Percentiles rank a stretch among this genome's conserved stretches.
These are phyloP conservation scores for Fregata magnificens DNA, from an alignment of 2,113 vertebrate genomes.

Conservation along the genomic window DNA sequence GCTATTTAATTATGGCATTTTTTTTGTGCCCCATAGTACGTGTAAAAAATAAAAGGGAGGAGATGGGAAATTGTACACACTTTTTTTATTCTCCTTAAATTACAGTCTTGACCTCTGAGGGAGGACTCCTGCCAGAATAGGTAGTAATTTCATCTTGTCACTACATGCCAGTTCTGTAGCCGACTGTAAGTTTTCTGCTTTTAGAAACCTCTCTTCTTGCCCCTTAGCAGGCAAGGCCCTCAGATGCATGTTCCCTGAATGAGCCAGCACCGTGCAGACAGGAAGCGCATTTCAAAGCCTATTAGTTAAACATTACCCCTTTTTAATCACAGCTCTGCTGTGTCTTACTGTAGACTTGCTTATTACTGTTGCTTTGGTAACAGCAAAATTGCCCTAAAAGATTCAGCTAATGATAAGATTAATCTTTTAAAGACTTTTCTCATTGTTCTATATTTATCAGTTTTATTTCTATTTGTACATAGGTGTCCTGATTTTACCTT, in stretches of 20 bases:
- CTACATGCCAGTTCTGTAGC: not conserved
- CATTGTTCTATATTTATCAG: not conserved
- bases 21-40: not conserved
- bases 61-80: not conserved
- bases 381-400: not conserved
- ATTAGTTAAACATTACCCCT: not conserved
- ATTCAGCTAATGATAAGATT: not conserved
- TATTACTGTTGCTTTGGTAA: not conserved
- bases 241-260: not conserved
- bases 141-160: not conserved
- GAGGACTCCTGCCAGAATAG: not conserved
- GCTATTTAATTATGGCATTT: not conserved
- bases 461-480: not conserved
- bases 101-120: not conserved
- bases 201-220: not conserved
- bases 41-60: not conserved
- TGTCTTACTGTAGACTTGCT: not conserved
- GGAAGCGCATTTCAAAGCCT: not conserved
- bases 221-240: not conserved
- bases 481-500: not conserved
- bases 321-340: not conserved
- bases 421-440: not conserved
- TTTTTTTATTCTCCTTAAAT: not conserved
- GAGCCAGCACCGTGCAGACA: not conserved
- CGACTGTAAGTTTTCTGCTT: not conserved